Evolutionary conservation across 1,140 invertebrate species (phyloP).

Genomic region (Euura saliciscinereae): DNA sequence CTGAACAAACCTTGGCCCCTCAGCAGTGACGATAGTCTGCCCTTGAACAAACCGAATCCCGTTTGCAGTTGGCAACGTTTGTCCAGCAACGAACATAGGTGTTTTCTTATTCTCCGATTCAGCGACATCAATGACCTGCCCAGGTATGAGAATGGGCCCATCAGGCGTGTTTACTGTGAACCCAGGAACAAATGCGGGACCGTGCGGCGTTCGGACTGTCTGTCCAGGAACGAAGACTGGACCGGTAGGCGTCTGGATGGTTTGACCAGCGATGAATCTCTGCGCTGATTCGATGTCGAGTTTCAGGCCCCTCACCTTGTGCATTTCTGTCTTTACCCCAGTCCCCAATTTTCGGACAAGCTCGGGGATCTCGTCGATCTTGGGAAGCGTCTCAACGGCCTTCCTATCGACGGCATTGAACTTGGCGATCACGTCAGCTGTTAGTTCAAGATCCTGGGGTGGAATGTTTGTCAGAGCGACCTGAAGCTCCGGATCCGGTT

Average conservation of each 20-base stretch:
- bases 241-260: conserved; percentile 70
- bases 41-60: conserved; percentile 58
- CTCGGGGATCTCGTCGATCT: conserved; percentile 67
- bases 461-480: conserved; percentile 55
- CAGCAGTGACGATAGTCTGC: conserved; percentile 56
- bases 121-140: conserved; percentile 63
- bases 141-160: conserved; percentile 72
- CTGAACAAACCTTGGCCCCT: conserved; percentile 64
- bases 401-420: conserved; percentile 60
- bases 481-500: conserved; percentile 52
- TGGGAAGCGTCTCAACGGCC: conserved; percentile 63
- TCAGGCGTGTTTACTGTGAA: conserved; percentile 72
- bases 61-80: conserved; percentile 47
- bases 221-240: conserved; percentile 76
- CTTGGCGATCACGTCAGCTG: conserved; percentile 64
- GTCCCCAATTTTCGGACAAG: conserved; percentile 67
- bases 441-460: conserved; percentile 61
- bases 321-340: conserved; percentile 64
- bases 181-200: conserved; percentile 73
- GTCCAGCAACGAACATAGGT: conserved; percentile 61
- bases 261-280: conserved; percentile 72
- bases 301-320: conserved; percentile 68
- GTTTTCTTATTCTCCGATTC: conserved; percentile 43
- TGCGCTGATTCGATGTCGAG: conserved; percentile 69
- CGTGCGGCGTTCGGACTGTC: conserved; percentile 71